Base-by-base conservation (phyloP, 1,140 invertebrate species). In the Orussus abietinus region DNA sequence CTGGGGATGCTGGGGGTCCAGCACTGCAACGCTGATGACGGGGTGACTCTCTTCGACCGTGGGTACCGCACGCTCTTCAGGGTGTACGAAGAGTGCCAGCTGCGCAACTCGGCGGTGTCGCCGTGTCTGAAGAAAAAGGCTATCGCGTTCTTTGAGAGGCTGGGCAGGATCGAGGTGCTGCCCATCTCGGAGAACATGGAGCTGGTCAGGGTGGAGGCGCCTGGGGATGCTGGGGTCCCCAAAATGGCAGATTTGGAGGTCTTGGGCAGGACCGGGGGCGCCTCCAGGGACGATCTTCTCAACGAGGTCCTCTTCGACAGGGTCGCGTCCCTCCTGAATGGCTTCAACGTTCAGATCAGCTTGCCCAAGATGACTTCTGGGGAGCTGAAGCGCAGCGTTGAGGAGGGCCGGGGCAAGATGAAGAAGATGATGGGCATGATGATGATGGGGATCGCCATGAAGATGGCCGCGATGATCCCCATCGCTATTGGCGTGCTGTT, bases 341-440 rank as follows among this genome's bases (percentile, higher is more conserved):
- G 81, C 0, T 84, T 86, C 53, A 83, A 81, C 17, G 59, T 90
- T n/a, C 83, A 86, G 56, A 72, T 90, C 26, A 80, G 80, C 13
- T 70, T 89, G 38, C 86, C 87, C 0, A 84, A 85, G 60, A 72
- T 87, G 4, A 74, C 76, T 2, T 75, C 81, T 1, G 69, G 77
- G n/a, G 82, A 86, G 38, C 63, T 88, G 1, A 80, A 81, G 45
- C 72, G 80, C 15, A 79, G 80, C 5, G 63, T 87, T 15, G 86
- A 87, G 68, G 86, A 89, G 79, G 86, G 83, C 51, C 77, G 82
- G 44, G 82, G 83, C 2, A 86, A 85, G 56, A 84, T 85, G 82
- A 87, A 86, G 77, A 85, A 86, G 47, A 88, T 87, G 84, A 86
- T 87, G 81, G 78, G 81, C 13, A 85, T 85, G 76, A 86, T 88